These are phyloP conservation scores for Bergia sp. DNA, from an alignment of 92 coral and sea anemone species.

Conservation along the genomic window DNA sequence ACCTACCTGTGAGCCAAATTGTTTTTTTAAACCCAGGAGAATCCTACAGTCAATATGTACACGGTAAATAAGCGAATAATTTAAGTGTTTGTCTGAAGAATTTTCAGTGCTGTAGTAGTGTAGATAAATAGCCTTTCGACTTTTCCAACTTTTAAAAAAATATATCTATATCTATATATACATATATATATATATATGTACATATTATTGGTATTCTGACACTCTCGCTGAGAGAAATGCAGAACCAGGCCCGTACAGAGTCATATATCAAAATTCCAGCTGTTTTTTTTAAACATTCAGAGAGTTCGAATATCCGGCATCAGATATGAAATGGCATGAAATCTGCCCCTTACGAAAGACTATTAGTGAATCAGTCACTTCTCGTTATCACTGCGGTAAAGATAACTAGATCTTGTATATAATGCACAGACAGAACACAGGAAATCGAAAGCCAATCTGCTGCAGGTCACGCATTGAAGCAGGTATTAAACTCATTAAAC, in stretches of 20 bases:
- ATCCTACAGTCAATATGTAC: slow-evolving; percentile 14
- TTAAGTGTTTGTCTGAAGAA: not conserved
- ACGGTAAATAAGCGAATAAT: slow-evolving; percentile 12
- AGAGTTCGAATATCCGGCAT: not conserved
- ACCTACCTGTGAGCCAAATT: slow-evolving; percentile 11
- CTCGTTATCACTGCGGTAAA: not conserved
- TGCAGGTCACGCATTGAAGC: not conserved
- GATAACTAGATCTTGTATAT: not conserved
- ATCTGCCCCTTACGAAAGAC: not conserved
- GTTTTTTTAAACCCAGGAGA: slow-evolving; percentile 12
- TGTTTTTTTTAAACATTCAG: not conserved
- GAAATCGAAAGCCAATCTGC: not conserved
- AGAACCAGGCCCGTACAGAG: not conserved
- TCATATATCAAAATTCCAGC: not conserved
- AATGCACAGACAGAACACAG: too few relatives aligned
- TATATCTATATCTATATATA: too few relatives aligned
- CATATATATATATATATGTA: too few relatives aligned
- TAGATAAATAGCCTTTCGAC: not conserved
- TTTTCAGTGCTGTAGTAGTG: not conserved
- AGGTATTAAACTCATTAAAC: not conserved
- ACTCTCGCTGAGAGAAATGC: not conserved
- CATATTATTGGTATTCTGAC: not conserved
- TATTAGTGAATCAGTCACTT: too few relatives aligned
- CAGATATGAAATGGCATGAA: not conserved
- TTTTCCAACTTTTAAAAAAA: not conserved